These are phyloP conservation scores for Morinoia aosen DNA, from an alignment of 2,888 invertebrate species.

Conservation along the genomic window DNA sequence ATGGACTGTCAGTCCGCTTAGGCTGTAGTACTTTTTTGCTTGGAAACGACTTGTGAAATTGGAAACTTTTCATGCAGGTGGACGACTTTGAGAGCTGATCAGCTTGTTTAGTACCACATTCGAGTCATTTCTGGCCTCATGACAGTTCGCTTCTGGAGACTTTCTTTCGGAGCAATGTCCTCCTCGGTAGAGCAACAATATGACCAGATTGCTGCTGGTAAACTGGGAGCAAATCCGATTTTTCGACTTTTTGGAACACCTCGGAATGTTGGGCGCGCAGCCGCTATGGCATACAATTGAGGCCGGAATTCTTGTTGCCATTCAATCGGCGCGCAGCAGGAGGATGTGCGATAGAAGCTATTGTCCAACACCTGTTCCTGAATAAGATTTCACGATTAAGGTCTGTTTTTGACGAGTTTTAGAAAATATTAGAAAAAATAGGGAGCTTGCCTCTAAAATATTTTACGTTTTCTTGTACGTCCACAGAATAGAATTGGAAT, in stretches of 20 bases:
- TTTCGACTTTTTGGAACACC: not conserved
- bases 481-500: not conserved
- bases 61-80: not conserved
- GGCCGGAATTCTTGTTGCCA: not conserved
- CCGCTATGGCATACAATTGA: not conserved
- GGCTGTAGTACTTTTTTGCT: not conserved
- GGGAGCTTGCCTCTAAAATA: not conserved
- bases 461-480: not conserved
- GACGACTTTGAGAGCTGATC: not conserved
- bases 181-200: not conserved
- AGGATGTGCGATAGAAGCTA: not conserved
- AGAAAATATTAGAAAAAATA: not conserved
- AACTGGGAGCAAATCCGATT: not conserved
- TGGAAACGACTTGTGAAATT: not conserved
- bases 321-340: not conserved
- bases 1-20: not conserved
- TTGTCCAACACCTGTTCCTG: slow-evolving; percentile 35
- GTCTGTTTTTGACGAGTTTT: not conserved
- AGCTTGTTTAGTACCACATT: not conserved
- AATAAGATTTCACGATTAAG: slow-evolving; percentile 7
- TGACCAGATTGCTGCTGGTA: not conserved
- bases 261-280: not conserved
- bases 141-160: not conserved
- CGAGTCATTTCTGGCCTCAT: not conserved
- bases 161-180: not conserved